Evolutionary conservation across 2,797 vertebrate species (phyloP).

Genomic region (Pterois miles): DNA sequence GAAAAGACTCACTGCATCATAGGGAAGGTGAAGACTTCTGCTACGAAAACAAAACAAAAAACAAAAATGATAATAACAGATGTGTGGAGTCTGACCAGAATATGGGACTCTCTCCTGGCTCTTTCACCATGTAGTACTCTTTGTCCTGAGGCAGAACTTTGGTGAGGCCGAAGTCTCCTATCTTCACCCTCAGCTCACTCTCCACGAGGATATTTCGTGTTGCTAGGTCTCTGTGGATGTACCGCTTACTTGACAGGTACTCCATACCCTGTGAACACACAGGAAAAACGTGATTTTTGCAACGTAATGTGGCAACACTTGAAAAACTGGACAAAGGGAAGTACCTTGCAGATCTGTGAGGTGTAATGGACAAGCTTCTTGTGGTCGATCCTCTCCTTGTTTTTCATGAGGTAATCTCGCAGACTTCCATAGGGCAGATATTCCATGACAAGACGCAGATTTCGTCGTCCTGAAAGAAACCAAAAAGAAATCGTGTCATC

Average conservation of each 20-base stretch:
- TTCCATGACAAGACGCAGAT: conserved; percentile 96
- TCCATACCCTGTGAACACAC: conserved; percentile 91
- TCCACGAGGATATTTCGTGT: conserved; percentile 97
- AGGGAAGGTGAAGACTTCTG: not conserved
- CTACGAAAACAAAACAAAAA: not conserved
- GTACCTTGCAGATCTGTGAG: conserved; percentile 96
- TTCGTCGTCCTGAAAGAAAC: conserved; percentile 85
- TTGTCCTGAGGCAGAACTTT: conserved; percentile 98
- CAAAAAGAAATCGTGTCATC: not conserved
- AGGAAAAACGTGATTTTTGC: no score
- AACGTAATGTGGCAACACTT: not conserved
- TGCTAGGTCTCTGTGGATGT: conserved; percentile 95
- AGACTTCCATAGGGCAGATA: conserved; percentile 96
- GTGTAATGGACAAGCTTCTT: conserved; percentile 94
- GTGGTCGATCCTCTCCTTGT: conserved; percentile 93
- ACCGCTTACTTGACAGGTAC: conserved; percentile 94
- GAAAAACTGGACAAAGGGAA: not conserved
- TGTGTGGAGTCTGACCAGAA: conserved; percentile 89
- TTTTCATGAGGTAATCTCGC: conserved; percentile 95
- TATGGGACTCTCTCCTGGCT: conserved; percentile 98
- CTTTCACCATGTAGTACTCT: conserved; percentile 98
- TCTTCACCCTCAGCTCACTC: conserved; percentile 96
- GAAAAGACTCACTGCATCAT: not conserved
- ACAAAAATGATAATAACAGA: not conserved
- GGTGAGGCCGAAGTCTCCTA: conserved; percentile 97